These are phyloP conservation scores for Lynx canadensis DNA, from an alignment of 2,113 vertebrate genomes.

Conservation along the genomic window DNA sequence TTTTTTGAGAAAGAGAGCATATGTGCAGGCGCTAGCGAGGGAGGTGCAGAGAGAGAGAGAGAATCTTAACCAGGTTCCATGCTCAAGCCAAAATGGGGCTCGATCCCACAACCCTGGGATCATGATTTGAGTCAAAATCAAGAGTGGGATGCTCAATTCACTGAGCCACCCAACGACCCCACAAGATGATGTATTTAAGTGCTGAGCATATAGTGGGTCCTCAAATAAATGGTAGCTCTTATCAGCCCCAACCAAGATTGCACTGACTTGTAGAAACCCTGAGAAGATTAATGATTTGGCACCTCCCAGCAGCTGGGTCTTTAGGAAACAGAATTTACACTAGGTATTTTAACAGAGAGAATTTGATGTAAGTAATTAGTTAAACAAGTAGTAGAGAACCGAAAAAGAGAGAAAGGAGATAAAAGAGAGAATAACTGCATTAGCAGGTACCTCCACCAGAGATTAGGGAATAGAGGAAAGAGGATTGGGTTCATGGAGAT, in stretches of 20 bases:
- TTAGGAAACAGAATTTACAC: slow-evolving; percentile 17
- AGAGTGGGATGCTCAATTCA: not conserved
- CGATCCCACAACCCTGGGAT: too few relatives aligned
- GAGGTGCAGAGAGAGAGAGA: too few relatives aligned
- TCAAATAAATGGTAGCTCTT: not conserved
- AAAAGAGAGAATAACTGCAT: not conserved
- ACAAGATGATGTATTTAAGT: not conserved
- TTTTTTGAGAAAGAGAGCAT: too few relatives aligned
- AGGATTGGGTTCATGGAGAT: not conserved
- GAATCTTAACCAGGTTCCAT: too few relatives aligned
- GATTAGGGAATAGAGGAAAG: not conserved
- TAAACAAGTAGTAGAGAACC: not conserved
- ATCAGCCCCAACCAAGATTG: not conserved
- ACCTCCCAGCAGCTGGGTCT: not conserved
- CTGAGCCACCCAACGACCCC: too few relatives aligned
- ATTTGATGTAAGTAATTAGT: not conserved
- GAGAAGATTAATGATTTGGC: not conserved
- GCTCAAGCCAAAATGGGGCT: too few relatives aligned
- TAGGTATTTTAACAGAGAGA: not conserved
- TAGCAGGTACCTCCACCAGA: not conserved
- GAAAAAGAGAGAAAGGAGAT: not conserved
- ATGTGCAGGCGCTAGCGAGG: too few relatives aligned
- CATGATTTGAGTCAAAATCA: too few relatives aligned
- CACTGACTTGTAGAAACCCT: not conserved
- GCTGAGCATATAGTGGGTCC: too few relatives aligned